These are phyloP conservation scores for Sipha flava DNA, from an alignment of 1,140 invertebrate genomes.

Conservation along the genomic window DNA sequence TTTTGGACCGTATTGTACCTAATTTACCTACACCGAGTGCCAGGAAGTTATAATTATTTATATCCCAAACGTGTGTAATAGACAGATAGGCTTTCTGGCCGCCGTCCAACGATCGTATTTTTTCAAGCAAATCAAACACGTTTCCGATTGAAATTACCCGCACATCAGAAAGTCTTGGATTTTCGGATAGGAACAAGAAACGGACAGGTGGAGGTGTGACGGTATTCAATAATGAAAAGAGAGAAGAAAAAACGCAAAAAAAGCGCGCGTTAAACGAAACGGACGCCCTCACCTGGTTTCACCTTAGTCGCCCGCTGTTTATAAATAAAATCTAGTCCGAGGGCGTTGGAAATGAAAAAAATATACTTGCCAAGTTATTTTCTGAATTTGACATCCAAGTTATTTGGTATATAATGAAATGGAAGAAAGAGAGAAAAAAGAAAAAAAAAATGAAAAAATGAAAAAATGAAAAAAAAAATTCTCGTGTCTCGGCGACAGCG, in stretches of 20 bases:
- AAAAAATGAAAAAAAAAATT: conserved; percentile 1
- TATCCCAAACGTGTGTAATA: conserved; percentile 7
- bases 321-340: conserved; percentile 32
- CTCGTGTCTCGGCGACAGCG: neutral
- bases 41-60: conserved; percentile 19
- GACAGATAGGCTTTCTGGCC: conserved; percentile 10
- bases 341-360: conserved; percentile 30
- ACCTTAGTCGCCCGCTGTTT: conserved; percentile 23
- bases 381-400: conserved; percentile 31
- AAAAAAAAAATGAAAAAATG: conserved; percentile 11
- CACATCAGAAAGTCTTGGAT: neutral
- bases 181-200: neutral
- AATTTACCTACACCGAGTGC: conserved; percentile 11
- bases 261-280: neutral
- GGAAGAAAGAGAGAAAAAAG: neutral
- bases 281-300: conserved; percentile 15
- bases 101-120: neutral
- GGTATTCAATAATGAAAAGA: neutral
- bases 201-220: neutral
- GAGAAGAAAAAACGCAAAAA: neutral
- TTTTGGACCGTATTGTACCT: conserved; percentile 14
- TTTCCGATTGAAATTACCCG: conserved; percentile 6
- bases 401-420: conserved; percentile 27
- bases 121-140: conserved; percentile 5
- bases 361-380: conserved; percentile 30